These are phyloP conservation scores for Thymelicus sylvestris DNA, from an alignment of 2,888 invertebrate genomes.

Conservation along the genomic window DNA sequence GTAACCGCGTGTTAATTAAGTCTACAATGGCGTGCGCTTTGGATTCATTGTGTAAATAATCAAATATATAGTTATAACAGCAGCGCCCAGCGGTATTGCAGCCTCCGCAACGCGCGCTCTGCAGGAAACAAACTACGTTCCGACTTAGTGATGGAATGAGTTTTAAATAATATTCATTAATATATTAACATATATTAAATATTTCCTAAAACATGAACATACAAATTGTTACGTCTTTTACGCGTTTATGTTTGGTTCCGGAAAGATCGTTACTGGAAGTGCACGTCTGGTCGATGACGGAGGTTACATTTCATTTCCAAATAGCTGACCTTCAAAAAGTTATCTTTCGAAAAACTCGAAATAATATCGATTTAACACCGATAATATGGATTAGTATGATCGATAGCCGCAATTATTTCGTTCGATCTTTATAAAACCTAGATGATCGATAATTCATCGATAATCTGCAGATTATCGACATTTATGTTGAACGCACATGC, in stretches of 20 bases:
- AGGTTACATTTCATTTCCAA: no score
- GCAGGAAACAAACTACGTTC: not conserved
- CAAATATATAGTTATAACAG: not conserved
- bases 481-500: no score
- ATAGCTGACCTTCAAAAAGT: no score
- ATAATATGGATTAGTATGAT: no score
- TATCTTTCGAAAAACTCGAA: no score
- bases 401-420: no score
- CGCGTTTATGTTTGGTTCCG: not conserved
- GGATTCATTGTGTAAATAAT: not conserved
- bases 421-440: no score
- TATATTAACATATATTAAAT: not conserved
- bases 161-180: constrained; percentile 1
- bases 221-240: not conserved
- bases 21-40: constrained; percentile 6
- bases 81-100: not conserved
- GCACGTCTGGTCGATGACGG: no score
- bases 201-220: not conserved
- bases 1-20: not conserved
- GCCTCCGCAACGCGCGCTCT: no score
- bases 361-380: no score
- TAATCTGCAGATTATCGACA: no score
- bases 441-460: no score
- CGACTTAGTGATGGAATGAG: not conserved
- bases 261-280: not conserved